Conservation (phyloP, 2,113 vertebrate genomes). For the Hippocampus mohnikei region DNA sequence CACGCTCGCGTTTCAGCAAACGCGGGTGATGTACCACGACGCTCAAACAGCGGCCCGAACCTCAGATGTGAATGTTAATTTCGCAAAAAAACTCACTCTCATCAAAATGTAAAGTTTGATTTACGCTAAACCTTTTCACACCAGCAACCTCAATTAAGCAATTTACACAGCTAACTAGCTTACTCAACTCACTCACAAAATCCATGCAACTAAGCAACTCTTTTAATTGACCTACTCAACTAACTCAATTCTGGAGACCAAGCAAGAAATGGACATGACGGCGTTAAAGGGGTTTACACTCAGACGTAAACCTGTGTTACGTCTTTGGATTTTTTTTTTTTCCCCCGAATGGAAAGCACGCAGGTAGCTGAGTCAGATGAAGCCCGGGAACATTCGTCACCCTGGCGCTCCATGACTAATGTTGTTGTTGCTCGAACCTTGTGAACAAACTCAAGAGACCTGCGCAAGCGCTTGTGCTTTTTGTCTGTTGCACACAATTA, state of each 20-base stretch:
- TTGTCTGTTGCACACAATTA: not conserved
- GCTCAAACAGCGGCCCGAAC: not conserved
- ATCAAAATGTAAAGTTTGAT: not conserved
- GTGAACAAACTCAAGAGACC: conserved; percentile 23
- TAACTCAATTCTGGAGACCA: not conserved
- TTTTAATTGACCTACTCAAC: not conserved
- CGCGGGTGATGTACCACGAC: not conserved
- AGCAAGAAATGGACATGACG: not conserved
- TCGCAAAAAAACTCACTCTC: not conserved
- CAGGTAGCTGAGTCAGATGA: conserved; percentile 34
- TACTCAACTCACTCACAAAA: not conserved
- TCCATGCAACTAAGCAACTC: not conserved
- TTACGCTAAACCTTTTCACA: too few species aligned
- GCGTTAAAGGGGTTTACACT: not conserved
- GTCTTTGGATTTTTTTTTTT: not conserved
- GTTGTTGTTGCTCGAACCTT: conserved; percentile 19
- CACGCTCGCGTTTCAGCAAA: not conserved
- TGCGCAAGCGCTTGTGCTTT: not conserved
- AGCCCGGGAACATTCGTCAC: conserved; percentile 32
- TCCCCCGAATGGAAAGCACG: not conserved
- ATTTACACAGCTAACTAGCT: not conserved
- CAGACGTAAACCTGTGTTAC: not conserved
- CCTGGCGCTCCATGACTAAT: conserved; percentile 31
- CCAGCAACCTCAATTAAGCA: not conserved
- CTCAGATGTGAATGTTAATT: not conserved